Evolutionary conservation across 2,113 vertebrate genomes (phyloP).

Genomic region (Martes martes): DNA sequence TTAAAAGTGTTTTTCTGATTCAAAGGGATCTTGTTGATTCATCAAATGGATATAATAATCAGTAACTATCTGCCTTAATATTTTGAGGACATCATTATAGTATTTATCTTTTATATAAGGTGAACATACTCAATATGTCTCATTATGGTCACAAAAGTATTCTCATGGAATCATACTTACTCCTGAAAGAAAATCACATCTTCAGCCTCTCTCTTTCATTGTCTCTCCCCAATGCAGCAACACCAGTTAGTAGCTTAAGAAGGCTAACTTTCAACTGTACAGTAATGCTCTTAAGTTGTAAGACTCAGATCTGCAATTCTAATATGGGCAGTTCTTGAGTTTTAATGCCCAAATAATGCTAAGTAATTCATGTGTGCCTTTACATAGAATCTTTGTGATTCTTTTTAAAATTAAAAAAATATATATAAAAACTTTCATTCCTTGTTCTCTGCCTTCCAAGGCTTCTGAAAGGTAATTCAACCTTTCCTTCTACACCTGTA

Average conservation of each 20-base stretch:
- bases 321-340: background rate
- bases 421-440: background rate
- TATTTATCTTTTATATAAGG: conserved; percentile 39
- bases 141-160: background rate
- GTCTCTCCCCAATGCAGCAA: background rate
- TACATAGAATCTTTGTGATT: background rate
- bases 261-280: background rate
- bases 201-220: background rate
- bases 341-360: background rate
- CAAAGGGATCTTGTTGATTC: background rate
- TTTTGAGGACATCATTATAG: conserved; percentile 30
- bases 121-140: background rate
- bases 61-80: conserved; percentile 26
- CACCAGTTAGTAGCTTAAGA: background rate
- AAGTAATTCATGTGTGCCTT: background rate
- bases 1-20: conserved; percentile 23
- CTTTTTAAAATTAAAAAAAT: background rate
- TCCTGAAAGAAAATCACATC: background rate
- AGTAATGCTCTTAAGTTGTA: background rate
- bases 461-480: background rate
- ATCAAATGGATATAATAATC: conserved; percentile 5
- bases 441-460: background rate
- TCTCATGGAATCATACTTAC: background rate
- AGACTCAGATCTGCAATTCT: background rate
- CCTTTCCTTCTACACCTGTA: background rate